Percentiles rank a stretch among this genome's conserved stretches.
These are phyloP conservation scores for Chymomyza amoena DNA, from an alignment of 2,888 invertebrate species.

Conservation along the genomic window DNA sequence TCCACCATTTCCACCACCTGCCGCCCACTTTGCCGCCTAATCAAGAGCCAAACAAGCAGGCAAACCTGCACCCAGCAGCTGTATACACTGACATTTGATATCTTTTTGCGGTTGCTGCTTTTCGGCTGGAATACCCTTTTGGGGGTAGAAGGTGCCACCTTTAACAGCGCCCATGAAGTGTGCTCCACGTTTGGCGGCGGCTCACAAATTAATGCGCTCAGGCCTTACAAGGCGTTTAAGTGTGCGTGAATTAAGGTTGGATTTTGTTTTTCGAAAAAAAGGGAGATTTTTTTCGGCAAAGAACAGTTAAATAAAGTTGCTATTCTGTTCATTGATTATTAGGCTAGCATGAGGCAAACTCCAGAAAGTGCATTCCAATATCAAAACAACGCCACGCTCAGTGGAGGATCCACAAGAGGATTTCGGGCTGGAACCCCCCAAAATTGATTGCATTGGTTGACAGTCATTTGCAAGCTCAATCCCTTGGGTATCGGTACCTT, in stretches of 20 bases:
- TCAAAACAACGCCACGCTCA: no score
- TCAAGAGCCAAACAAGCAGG: slow-evolving; percentile 20
- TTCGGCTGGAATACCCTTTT: background rate
- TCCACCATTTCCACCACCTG: slow-evolving; percentile 19
- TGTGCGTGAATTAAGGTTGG: background rate
- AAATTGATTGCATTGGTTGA: no score
- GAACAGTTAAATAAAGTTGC: no score
- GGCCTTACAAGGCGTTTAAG: background rate
- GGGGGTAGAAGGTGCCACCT: background rate
- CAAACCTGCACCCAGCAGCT: background rate
- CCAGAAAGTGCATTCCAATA: no score
- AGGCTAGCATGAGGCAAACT: no score
- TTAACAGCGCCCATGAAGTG: background rate
- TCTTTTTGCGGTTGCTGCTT: slow-evolving; percentile 11
- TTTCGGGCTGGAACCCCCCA: no score
- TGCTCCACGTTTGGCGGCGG: background rate
- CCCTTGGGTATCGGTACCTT: no score
- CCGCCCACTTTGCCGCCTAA: slow-evolving; percentile 34
- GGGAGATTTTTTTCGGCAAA: no score
- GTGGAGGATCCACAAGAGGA: no score
- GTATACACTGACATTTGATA: slow-evolving; percentile 13
- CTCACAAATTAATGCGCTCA: background rate
- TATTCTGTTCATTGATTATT: no score
- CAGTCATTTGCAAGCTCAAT: no score
- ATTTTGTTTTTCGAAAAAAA: background rate